Evolutionary conservation across 2,888 invertebrate species (phyloP).

Genomic region (Andrena bicolor): DNA sequence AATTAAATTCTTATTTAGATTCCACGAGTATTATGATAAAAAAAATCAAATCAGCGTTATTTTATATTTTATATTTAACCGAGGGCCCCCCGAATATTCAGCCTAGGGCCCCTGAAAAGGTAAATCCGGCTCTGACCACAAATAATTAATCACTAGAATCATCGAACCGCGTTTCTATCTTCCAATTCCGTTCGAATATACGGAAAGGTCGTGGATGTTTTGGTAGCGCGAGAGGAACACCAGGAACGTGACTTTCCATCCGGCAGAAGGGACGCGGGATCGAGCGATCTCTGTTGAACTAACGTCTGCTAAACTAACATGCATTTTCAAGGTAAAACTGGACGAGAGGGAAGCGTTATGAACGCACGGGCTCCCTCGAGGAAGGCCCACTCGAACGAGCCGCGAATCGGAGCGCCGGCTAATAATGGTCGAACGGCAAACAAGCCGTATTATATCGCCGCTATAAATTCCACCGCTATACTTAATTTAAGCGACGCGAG

Average conservation of each 20-base stretch:
- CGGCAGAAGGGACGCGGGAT: background rate
- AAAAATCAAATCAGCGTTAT: no score
- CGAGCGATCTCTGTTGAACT: background rate
- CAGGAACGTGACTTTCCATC: background rate
- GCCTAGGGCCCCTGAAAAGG: no score
- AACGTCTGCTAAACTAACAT: conserved; percentile 29
- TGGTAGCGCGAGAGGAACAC: background rate
- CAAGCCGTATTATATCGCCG: conserved; percentile 75
- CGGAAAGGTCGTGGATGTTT: background rate
- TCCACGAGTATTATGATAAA: no score
- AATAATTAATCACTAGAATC: background rate
- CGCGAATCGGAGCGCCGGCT: conserved; percentile 65
- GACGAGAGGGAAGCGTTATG: conserved; percentile 54
- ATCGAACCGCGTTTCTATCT: background rate
- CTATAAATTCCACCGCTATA: conserved; percentile 74
- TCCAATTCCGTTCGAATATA: background rate
- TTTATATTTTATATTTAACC: no score
- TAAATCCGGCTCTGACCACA: no score
- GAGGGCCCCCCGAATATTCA: no score
- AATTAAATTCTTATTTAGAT: no score
- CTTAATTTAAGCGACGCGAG: conserved; percentile 68
- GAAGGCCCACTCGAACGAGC: conserved; percentile 54
- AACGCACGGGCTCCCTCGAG: conserved; percentile 44
- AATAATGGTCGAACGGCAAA: conserved; percentile 75
- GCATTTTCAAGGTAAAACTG: conserved; percentile 42